Conservation (phyloP, 2,113 vertebrate species). For the Phocoena phocoena region DNA sequence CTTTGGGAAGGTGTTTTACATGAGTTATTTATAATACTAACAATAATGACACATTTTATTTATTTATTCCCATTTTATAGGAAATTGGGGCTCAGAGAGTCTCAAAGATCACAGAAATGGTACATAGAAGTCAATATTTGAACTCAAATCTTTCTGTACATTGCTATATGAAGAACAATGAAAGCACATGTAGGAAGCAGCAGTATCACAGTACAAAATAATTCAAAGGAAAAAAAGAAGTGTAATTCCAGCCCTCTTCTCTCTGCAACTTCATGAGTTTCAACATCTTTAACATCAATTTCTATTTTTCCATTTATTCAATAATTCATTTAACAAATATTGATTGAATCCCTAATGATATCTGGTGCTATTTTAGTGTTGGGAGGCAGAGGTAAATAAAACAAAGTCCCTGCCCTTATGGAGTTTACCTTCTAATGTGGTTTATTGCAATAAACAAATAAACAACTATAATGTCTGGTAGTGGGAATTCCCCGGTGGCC, state of each 20-base stretch:
- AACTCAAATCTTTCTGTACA: background rate
- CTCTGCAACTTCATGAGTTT: background rate
- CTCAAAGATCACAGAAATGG: background rate
- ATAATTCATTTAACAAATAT: background rate
- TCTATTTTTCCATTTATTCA: background rate
- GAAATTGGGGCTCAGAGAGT: background rate
- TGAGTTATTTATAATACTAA: background rate
- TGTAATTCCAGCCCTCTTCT: background rate
- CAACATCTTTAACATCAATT: background rate
- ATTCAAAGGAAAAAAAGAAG: background rate
- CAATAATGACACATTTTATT: background rate
- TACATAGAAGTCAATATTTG: background rate
- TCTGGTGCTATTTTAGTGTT: background rate
- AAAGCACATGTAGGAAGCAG: background rate
- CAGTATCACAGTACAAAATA: background rate
- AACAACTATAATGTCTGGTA: background rate
- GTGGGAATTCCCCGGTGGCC: background rate
- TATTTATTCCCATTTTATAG: background rate
- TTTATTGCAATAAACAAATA: background rate
- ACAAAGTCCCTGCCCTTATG: background rate
- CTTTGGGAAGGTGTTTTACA: background rate
- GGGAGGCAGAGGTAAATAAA: background rate
- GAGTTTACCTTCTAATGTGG: background rate
- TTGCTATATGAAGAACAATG: background rate
- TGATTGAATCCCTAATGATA: background rate